Conservation (phyloP, 2,113 vertebrate species). For the Corythornis madagascariensis region DNA sequence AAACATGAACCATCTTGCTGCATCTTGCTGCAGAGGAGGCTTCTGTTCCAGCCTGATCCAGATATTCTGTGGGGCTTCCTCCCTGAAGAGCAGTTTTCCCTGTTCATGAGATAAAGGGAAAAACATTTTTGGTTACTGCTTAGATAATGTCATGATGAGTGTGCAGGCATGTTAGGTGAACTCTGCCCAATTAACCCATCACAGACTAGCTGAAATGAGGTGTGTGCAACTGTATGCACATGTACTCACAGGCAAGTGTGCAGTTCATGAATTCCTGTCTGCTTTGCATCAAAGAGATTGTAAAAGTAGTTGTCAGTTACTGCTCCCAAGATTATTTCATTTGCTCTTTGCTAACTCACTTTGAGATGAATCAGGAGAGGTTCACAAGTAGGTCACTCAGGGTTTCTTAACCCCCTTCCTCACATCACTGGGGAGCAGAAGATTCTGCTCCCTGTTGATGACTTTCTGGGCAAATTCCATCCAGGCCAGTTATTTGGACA, state of each 20-base stretch:
- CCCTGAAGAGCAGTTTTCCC: background rate
- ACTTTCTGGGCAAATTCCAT: background rate
- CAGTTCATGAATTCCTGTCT: background rate
- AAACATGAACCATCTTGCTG: background rate
- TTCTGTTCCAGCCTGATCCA: conserved; percentile 3
- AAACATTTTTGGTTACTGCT: background rate
- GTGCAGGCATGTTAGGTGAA: background rate
- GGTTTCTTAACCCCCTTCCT: background rate
- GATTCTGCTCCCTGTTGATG: background rate
- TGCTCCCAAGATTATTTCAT: background rate
- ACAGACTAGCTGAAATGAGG: background rate
- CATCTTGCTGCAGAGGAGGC: conserved; percentile 21
- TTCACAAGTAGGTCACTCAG: background rate
- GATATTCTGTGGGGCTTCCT: background rate
- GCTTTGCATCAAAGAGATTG: background rate
- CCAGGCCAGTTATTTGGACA: background rate
- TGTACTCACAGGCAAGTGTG: background rate
- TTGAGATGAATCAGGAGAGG: background rate
- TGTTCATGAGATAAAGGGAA: background rate
- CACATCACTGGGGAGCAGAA: background rate
- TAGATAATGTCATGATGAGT: background rate
- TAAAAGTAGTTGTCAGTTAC: background rate
- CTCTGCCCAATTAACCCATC: background rate
- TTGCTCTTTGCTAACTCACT: background rate
- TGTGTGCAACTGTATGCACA: background rate